Evolutionary conservation across 2,888 invertebrate species (phyloP).

Genomic region (Graphium colonna): DNA sequence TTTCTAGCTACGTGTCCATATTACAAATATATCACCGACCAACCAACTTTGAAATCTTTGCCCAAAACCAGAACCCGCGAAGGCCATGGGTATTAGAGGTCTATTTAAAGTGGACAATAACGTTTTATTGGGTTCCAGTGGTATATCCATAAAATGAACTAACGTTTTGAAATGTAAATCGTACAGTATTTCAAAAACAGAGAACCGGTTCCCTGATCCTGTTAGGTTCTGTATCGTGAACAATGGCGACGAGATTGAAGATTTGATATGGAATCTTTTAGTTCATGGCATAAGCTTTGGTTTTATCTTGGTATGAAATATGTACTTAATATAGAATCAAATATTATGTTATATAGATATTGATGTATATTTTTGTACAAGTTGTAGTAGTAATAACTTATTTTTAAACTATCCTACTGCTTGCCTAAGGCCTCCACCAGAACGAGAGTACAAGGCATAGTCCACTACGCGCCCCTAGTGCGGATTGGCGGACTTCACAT

Average conservation of each 20-base stretch:
- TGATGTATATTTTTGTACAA: no score
- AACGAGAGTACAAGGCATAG: no score
- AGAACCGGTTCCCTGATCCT: conserved; percentile 25
- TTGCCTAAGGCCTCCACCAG: no score
- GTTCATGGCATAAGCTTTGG: conserved; percentile 3
- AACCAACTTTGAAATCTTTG: conserved; percentile 38
- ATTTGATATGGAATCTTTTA: conserved; percentile 10
- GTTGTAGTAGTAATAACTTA: no score
- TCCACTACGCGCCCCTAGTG: no score
- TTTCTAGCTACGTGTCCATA: conserved; percentile 61
- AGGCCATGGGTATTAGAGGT: conserved; percentile 7
- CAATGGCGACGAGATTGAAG: conserved; percentile 18
- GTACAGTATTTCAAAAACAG: conserved; percentile 29
- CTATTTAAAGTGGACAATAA: conserved; percentile 30
- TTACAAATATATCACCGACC: conserved; percentile 46
- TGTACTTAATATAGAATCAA: not conserved
- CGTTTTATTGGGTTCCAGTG: conserved; percentile 47
- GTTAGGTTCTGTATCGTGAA: conserved; percentile 22
- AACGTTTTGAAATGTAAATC: conserved; percentile 51
- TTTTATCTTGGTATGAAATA: not conserved
- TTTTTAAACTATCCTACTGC: no score
- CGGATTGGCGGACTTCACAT: no score
- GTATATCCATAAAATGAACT: conserved; percentile 55
- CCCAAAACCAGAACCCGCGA: not conserved
- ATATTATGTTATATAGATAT: no score